Evolutionary conservation across 2,113 vertebrate species (phyloP), one percentile per base, ranked within the genome.

Genomic region (Oostethus manadensis): DNA sequence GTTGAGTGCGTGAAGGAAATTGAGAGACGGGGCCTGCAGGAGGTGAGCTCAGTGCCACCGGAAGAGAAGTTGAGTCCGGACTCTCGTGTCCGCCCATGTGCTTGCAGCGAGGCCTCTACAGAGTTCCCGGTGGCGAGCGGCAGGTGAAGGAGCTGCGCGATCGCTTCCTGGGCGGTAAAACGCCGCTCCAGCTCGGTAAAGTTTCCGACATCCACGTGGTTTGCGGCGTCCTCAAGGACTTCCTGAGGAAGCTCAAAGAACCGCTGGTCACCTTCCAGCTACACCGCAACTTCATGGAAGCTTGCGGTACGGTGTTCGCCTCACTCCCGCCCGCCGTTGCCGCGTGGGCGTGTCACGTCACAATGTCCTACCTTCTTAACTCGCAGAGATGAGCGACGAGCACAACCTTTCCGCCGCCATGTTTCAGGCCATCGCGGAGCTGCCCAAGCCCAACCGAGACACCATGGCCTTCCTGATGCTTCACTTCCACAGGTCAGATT

Each of bases 171-270:
- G 75, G 18, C 16, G 80, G 86, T 0, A 90, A 89, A 54, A 73
- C 70, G 0, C 42, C 2, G 0, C 73, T 88, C 2, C 62, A 82
- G 0, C 89, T 93, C 1, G 17, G 81, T 20, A 80, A 79, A 0
- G 89, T 93, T 29, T 58, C 86, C 0, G 92, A 95, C 42, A 74
- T 94, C 71, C 91, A 95, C 0, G 92, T 92, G n/a, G 78, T 94
- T 7, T 94, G 94, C 9, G 91, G 94, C 0, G 72, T 93, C 15
- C 88, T 95, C 62, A 95, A 94, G 60, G 93, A 94, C 60, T 94
- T 94, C 44, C 81, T 95, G 61, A 84, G 93, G 49, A 92, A 84
- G 44, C 89, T 94, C 21, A 83, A 82, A 54, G 94, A 95, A 47
- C 94, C 93, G 0, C 83, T 95, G 2, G 56, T 95, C 54, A 94